Base-by-base conservation (phyloP, 2,888 invertebrate genomes). In the Ormyrus pomaceus region DNA sequence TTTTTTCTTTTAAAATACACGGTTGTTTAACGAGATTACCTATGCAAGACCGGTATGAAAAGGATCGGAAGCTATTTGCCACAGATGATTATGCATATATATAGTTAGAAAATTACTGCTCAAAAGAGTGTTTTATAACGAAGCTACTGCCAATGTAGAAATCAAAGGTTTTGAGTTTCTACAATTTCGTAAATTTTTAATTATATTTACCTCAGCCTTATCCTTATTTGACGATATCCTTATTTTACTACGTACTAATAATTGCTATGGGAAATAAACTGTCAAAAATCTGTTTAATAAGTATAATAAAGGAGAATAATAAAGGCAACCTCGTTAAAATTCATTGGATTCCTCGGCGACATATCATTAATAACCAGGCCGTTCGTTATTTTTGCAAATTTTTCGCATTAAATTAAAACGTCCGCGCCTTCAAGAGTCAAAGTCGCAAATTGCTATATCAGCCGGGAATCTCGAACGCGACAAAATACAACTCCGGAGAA, bases 381-480 rank as follows among this genome's bases (percentile, higher is more conserved):
- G 9, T 8, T 34, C n/a, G 45, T 11, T n/a, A 48, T 69, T 64
- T 70, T 70, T 53, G 7, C 5, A 65, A 74, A 74, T 46, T 79
- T 66, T 73, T 50, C 61, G 76, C 61, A 69, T 71, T 55, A 70
- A 81, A 77, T 80, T 72, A 77, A 69, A 73, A 34, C 13, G 48
- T 50, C 46, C 48, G 34, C 55, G 19, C 48, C 34, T 34, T 34
- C 19, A 56, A 71, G 55, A 45, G 59, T 34, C n/a, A 13, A 56
- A 62, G 82, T 83, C 80, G 82, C 83, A 81, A 84, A 86, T 73
- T 80, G 59, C 75, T 59, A 53, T 56, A 86, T 86, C 84, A 77
- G 75, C 83, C 81, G 59, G 64, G 80, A 71, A 71, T 77, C 79
- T 82, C 73, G 80, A 71, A 62, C 34, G 77, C 64, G 72, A 77